phyloP scores from a whole-genome alignment of 2,113 vertebrate genomes.

The Nothoprocta pentlandii region DNA sequence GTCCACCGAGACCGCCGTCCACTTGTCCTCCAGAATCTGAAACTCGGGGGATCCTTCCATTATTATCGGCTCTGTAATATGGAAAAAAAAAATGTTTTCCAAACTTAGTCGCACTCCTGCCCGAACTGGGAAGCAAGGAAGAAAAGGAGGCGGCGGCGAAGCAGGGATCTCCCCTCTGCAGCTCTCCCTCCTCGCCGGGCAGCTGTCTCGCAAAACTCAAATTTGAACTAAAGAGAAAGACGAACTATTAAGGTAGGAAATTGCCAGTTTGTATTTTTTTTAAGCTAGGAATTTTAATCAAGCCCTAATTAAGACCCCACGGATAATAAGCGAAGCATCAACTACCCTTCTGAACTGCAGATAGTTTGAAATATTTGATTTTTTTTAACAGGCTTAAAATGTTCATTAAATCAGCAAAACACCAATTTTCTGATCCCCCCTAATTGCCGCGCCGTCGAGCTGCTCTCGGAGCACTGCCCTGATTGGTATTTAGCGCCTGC shows the following conservation, averaged over 20 bases:
- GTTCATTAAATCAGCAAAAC: conserved; percentile 84
- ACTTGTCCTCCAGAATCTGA: conserved; percentile 88
- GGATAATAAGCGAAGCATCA: conserved; percentile 79
- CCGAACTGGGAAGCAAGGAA: background rate
- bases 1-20: conserved; percentile 91
- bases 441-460: conserved; percentile 81
- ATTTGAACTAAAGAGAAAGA: conserved; percentile 58
- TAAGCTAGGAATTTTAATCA: conserved; percentile 78
- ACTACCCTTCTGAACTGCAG: conserved; percentile 73
- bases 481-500: too few species aligned
- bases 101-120: background rate
- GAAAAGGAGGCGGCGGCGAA: background rate
- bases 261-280: too few species aligned
- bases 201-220: background rate
- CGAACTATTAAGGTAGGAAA: conserved; percentile 34
- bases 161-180: too few species aligned
- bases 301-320: conserved; percentile 78
- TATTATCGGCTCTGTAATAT: conserved; percentile 90
- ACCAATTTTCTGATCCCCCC: conserved; percentile 81
- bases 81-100: conserved; percentile 49
- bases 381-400: conserved; percentile 75
- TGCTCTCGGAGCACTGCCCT: background rate
- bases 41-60: conserved; percentile 91
- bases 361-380: conserved; percentile 70
- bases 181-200: background rate